phyloP scores from a whole-genome alignment of 2,888 invertebrate genomes.

The Raillietiella orientalis region DNA sequence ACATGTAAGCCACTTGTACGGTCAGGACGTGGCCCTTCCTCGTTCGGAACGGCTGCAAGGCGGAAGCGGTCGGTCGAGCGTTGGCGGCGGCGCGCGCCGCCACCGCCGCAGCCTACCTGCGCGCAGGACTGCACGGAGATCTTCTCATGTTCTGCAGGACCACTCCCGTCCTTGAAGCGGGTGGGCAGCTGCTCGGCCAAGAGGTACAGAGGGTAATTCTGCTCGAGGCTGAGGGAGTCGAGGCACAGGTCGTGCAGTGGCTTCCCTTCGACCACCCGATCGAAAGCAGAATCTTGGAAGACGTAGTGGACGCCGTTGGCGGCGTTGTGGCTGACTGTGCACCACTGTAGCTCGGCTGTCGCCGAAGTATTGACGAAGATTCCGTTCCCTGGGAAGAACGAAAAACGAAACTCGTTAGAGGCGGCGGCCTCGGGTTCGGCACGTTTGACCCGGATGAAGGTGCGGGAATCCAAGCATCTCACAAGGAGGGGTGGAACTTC shows the following conservation, averaged over 20 bases:
- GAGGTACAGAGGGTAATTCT: conserved; percentile 55
- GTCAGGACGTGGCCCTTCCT: conserved; percentile 38
- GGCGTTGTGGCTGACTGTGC: conserved; percentile 45
- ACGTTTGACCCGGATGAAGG: conserved; percentile 3
- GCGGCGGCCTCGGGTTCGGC: conserved; percentile 1
- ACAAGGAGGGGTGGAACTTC: no score
- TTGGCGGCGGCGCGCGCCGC: no score
- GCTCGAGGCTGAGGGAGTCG: conserved; percentile 42
- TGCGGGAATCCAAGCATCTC: no score
- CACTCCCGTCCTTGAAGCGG: no score
- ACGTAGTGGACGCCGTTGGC: conserved; percentile 68
- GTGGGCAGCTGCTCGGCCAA: conserved; percentile 21
- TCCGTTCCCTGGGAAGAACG: conserved; percentile 33
- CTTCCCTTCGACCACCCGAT: conserved; percentile 31
- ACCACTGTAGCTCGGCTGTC: conserved; percentile 41
- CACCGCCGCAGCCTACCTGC: no score
- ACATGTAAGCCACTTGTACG: conserved; percentile 46
- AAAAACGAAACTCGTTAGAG: no score
- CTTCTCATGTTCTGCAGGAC: no score
- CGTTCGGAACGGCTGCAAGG: no score
- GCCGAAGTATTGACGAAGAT: conserved; percentile 62
- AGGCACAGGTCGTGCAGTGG: conserved; percentile 56
- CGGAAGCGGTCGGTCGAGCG: no score
- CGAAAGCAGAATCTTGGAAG: conserved; percentile 35
- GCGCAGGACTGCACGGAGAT: no score